Conservation (phyloP, 2,797 vertebrate genomes). For the Benthosema pterotum region DNA sequence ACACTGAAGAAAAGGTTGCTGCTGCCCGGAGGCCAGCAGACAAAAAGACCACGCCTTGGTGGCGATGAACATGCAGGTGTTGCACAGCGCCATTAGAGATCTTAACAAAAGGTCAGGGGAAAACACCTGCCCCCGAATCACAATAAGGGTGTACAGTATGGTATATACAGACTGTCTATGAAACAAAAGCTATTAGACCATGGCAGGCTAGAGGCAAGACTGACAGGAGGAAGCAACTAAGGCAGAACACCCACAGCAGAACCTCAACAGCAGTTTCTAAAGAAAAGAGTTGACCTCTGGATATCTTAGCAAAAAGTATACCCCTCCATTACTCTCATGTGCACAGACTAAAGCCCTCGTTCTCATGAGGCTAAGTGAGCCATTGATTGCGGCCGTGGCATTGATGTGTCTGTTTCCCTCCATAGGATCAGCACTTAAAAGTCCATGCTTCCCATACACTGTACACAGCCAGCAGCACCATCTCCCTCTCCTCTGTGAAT, state of each 20-base stretch:
- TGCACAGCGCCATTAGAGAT: conserved; percentile 24
- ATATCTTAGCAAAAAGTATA: no score
- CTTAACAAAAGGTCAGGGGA: conserved; percentile 14
- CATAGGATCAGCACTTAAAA: neutral
- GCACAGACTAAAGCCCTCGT: neutral
- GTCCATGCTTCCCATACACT: neutral
- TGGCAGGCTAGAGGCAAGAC: conserved; percentile 18
- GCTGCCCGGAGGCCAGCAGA: conserved; percentile 3
- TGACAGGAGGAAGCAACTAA: neutral
- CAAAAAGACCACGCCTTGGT: neutral
- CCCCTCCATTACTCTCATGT: no score
- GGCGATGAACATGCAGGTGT: conserved; percentile 10
- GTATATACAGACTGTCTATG: conserved; percentile 10
- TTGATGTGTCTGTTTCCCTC: neutral
- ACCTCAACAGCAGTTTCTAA: no score
- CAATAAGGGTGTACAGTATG: conserved; percentile 26
- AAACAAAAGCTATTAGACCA: conserved; percentile 10
- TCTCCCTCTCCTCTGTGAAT: no score
- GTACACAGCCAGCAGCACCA: no score
- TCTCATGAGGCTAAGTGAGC: neutral
- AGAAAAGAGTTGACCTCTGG: no score
- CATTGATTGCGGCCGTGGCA: neutral
- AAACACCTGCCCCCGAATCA: conserved; percentile 28
- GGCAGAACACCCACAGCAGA: neutral
- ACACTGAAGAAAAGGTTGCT: neutral